Evolutionary conservation across 2,888 invertebrate genomes (phyloP), one percentile per base, ranked within the genome.

Genomic region (Hyles lineata): DNA sequence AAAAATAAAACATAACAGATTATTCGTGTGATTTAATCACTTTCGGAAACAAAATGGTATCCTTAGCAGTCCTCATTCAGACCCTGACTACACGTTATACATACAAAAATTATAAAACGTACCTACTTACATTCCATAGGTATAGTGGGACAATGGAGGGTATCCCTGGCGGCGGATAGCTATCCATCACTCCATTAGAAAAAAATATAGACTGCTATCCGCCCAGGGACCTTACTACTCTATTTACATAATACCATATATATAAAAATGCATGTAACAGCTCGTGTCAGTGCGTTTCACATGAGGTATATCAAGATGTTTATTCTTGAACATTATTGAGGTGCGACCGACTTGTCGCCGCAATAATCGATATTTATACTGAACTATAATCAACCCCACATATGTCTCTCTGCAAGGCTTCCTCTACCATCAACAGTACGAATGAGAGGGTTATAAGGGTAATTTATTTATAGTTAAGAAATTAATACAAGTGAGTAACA

Each of bases 21-120:
- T 78, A 76, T 83, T 86, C 83, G 83, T 87, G 93, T 93, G 93
- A 93, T 93, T 93, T 92, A 93, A 93, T 93, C 93, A 93, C 92
- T 84, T 79, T 86, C 86, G 82, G 87, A 89, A 91, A 88, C 86
- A 85, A 86, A 84, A 85, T 83, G 82, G 85, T 86, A 83, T 85
- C 84, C 79, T 79, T 81, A 81, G 79, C 81, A 87, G 85, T 85
- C 81, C 74, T 60, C 73, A 75, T 79, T 78, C 79, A 77, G 76
- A 80, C 80, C 80, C 80, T 70, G 74, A 78, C 60, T 76, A 77
- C 77, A 75, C 50, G 69, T 76, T 78, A 78, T 75, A 76, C 74
- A 75, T 75, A 79, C 75, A 79, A 78, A 80, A 81, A 77, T 78
- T 81, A 80, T 77, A 79, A 80, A 80, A 82, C 76, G 74, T 76